Evolutionary conservation across 2,797 vertebrate species (phyloP).

Genomic region (Xyrichtys novacula): DNA sequence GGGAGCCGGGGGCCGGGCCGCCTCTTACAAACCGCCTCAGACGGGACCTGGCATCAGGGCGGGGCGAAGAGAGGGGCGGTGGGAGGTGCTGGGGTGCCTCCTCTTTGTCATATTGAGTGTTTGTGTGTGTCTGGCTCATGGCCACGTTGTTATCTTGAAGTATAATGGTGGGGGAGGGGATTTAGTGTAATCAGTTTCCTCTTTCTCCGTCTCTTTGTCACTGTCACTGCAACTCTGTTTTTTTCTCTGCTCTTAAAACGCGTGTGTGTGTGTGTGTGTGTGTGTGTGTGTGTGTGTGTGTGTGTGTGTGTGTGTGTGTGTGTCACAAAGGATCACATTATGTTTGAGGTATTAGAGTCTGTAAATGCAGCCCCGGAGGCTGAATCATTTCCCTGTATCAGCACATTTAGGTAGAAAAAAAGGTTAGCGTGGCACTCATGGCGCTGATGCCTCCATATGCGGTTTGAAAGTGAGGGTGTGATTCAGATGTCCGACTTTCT

Average conservation of each 20-base stretch:
- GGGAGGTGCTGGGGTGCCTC: constrained; percentile 23
- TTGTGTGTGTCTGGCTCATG: constrained; percentile 43
- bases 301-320: neutral
- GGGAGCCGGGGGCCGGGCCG: constrained; percentile 27
- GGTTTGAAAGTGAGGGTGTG: constrained; percentile 54
- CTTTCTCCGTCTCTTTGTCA: constrained; percentile 48
- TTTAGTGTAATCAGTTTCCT: constrained; percentile 69
- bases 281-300: neutral
- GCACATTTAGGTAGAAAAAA: constrained; percentile 60
- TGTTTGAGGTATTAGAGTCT: constrained; percentile 30
- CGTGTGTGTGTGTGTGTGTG: neutral
- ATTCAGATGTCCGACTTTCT: constrained; percentile 55
- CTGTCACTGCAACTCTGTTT: constrained; percentile 46
- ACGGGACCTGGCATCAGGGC: constrained; percentile 41
- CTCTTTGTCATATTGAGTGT: constrained; percentile 35
- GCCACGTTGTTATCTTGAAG: constrained; percentile 56
- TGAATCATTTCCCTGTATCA: constrained; percentile 55
- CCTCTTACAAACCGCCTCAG: constrained; percentile 20
- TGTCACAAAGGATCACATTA: constrained; percentile 41
- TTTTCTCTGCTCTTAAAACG: constrained; percentile 11
- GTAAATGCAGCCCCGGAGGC: constrained; percentile 23
- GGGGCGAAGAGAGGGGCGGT: constrained; percentile 10
- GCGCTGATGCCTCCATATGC: constrained; percentile 62
- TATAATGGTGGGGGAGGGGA: constrained; percentile 45
- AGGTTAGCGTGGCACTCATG: constrained; percentile 57